Base-by-base conservation (phyloP, 2,888 invertebrate genomes). In the Noctua pronuba region DNA sequence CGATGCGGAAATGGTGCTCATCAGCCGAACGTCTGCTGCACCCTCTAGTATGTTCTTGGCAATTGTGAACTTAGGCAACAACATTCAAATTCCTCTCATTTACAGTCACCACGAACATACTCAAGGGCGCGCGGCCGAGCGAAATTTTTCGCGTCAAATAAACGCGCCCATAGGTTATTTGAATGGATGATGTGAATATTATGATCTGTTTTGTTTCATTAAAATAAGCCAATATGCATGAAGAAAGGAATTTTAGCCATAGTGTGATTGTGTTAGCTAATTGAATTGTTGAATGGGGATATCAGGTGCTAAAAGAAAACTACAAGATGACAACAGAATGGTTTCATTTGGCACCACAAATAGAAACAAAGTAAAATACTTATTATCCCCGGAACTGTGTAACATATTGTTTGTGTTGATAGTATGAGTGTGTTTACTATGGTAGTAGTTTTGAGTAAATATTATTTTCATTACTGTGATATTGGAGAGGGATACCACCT, bases 401-500 rank as follows among this genome's bases (percentile, higher is more conserved):
- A 76, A 65, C 81, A 78, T 77, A 83, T 73, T 76, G 68, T 89
- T 90, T 90, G 91, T 89, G 86, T 92, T 92, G 91, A 89, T 91
- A 89, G 92, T 90, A 91, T 92, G 91, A 91, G 92, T 90, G 93
- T 89, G 92, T 91, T 88, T 91, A 88, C 85, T 91, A 88, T 87
- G 90, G 82, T 91, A 91, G 90, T 91, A 90, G 89, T 92, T 93
- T 91, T 92, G 93, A 92, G 91, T 94, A 93, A 90, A 82, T 84
- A 82, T 88, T 84, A 92, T 94, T 95, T 92, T 94, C 90, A 93
- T 95, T 94, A 94, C 96, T 96, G 96, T 96, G 96, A 96, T 96
- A 96, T 94, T 93, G 94, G 91, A 92, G 93, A 93, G 93, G 93
- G 92, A 93, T 93, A 94, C 93, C 92, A 93, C 92, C 92, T 91